Base-by-base conservation (phyloP, 2,888 invertebrate genomes). In the Apamea sordens region DNA sequence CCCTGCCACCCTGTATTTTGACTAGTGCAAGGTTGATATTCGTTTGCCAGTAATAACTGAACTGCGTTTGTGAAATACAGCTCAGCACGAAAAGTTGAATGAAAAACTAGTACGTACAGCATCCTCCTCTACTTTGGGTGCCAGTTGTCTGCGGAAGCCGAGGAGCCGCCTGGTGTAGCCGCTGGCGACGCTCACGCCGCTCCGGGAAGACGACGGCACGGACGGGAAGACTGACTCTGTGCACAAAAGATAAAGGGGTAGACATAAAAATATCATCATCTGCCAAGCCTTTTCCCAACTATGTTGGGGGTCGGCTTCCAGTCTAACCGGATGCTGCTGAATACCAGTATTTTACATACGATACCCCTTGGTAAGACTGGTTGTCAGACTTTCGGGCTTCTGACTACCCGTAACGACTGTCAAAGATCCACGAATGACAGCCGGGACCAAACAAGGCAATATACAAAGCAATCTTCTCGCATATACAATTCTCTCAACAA, bases 161-260 rank as follows among this genome's bases (percentile, higher is more conserved):
- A 93, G 83, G 59, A 96, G 93, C 0, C 95, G 94, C 80, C 90
- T 92, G 5, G 95, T 95, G 92, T 91, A 95, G 0, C 95, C 96
- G 87, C 94, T 95, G 47, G 94, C 93, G 56, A 93, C 32, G 87
- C 96, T 96, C 79, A 94, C 92, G 44, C 95, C 96, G 88, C 95
- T 95, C 44, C 84, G 83, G 13, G 83, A 81, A 0, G 96, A 95
- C 82, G 93, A 92, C 36, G 92, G 77, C 0, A 95, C 94, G 15
- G 91, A 88, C 13, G 96, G 94, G 84, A 96, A 95, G 76, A 96
- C 91, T 0, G 95, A 93, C 21, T 93, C 96, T 94, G 90, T 47
- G 13, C 15, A 41, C 32, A 78, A 69, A 63, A 75, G 6, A 41
- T 59, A 4, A 36, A 69, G 10, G 3, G 1, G 21, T 56, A n/a